Conservation (phyloP, 2,797 vertebrate genomes). For the Rhincodon typus region DNA sequence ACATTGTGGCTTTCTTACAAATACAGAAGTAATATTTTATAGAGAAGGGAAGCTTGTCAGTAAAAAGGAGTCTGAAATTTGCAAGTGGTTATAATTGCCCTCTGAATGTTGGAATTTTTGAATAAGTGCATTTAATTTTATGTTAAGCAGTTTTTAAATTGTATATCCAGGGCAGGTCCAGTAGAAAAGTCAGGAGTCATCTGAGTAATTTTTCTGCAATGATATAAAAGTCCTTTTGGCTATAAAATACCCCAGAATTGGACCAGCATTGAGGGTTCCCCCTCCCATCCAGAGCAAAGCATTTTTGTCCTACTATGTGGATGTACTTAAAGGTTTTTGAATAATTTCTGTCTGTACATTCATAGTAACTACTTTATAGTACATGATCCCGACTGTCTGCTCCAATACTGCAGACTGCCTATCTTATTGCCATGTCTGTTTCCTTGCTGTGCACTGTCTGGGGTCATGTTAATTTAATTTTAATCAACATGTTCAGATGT, state of each 20-base stretch:
- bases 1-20: not conserved
- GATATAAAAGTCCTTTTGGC: not conserved
- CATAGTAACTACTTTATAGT: not conserved
- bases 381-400: no score
- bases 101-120: not conserved
- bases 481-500: no score
- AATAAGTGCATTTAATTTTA: not conserved
- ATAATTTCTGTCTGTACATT: not conserved
- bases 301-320: not conserved
- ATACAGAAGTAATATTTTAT: not conserved
- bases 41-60: not conserved
- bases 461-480: not conserved
- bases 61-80: not conserved
- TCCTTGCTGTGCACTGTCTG: not conserved
- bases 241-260: not conserved
- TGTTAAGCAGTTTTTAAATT: not conserved
- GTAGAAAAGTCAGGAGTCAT: not conserved
- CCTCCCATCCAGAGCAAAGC: not conserved
- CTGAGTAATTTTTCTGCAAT: not conserved
- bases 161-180: not conserved
- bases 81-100: not conserved
- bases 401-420: not conserved
- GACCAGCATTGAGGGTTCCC: not conserved
- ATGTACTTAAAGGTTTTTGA: not conserved
- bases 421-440: not conserved